phyloP scores from a whole-genome alignment of 2,888 invertebrate species.

The Lithophane ornitopus region DNA sequence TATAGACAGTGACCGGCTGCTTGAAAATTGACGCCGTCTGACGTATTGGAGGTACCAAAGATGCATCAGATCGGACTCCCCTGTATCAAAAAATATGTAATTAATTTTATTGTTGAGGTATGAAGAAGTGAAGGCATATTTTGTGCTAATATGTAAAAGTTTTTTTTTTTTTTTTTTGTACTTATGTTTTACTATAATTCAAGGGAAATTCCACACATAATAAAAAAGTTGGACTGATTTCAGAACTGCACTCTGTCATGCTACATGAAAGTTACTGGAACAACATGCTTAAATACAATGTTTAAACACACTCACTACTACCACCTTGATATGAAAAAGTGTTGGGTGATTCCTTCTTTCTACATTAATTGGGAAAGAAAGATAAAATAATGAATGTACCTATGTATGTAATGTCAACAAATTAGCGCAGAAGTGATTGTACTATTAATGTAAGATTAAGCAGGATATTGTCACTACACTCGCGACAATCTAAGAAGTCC shows the following conservation, averaged over 20 bases:
- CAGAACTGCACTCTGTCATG: constrained; percentile 35
- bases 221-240: not conserved
- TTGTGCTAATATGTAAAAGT: not conserved
- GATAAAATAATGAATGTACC: constrained; percentile 11
- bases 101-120: constrained; percentile 2
- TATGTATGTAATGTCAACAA: constrained; percentile 16
- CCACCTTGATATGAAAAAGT: constrained; percentile 46
- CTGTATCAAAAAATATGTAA: constrained; percentile 82
- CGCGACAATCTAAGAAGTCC: too few relatives aligned
- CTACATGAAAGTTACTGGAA: constrained; percentile 36
- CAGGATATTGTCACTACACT: not conserved
- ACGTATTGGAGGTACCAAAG: constrained; percentile 97
- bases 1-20: constrained; percentile 99
- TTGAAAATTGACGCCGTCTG: constrained; percentile 99
- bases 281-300: constrained; percentile 51
- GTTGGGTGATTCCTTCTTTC: constrained; percentile 22
- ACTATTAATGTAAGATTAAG: not conserved
- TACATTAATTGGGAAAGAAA: constrained; percentile 2
- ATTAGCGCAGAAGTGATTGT: constrained; percentile 15
- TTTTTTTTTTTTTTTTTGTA: not conserved
- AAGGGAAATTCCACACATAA: not conserved
- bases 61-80: constrained; percentile 96
- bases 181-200: not conserved
- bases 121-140: not conserved
- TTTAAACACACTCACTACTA: constrained; percentile 42